Conservation (phyloP, 2,888 invertebrate species). For the Timandra comae region DNA sequence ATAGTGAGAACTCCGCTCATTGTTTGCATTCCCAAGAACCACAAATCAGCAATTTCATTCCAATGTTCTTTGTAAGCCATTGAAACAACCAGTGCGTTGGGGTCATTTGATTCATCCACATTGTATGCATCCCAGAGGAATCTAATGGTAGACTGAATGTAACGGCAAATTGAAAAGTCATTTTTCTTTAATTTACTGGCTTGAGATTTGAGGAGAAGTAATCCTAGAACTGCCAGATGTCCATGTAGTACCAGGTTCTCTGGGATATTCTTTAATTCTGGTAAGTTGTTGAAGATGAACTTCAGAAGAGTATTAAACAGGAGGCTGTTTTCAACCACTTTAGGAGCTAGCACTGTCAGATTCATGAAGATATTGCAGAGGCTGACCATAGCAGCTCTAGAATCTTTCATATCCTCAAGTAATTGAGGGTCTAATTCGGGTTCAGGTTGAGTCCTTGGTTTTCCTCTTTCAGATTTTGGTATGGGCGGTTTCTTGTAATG, state of each 20-base stretch:
- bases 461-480: conserved; percentile 86
- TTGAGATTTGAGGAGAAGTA: conserved; percentile 89
- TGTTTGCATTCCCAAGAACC: conserved; percentile 97
- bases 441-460: conserved; percentile 84
- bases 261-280: conserved; percentile 87
- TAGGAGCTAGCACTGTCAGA: conserved; percentile 90
- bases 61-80: conserved; percentile 91
- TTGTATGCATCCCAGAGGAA: conserved; percentile 96
- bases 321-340: conserved; percentile 86
- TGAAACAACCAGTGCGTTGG: conserved; percentile 87
- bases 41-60: conserved; percentile 92
- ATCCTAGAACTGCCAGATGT: conserved; percentile 88
- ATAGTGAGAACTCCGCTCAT: conserved; percentile 88
- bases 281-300: conserved; percentile 89
- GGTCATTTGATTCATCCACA: conserved; percentile 91
- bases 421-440: conserved; percentile 84
- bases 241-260: conserved; percentile 92
- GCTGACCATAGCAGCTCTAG: conserved; percentile 89
- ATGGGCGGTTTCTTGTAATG: conserved; percentile 89
- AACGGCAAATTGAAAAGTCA: conserved; percentile 92
- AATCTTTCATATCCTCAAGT: conserved; percentile 89
- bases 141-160: conserved; percentile 91
- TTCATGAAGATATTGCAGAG: conserved; percentile 96
- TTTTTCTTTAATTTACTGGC: conserved; percentile 89
- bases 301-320: conserved; percentile 88